These are phyloP conservation scores for Zeus faber DNA, from an alignment of 2,113 vertebrate genomes.

Conservation along the genomic window DNA sequence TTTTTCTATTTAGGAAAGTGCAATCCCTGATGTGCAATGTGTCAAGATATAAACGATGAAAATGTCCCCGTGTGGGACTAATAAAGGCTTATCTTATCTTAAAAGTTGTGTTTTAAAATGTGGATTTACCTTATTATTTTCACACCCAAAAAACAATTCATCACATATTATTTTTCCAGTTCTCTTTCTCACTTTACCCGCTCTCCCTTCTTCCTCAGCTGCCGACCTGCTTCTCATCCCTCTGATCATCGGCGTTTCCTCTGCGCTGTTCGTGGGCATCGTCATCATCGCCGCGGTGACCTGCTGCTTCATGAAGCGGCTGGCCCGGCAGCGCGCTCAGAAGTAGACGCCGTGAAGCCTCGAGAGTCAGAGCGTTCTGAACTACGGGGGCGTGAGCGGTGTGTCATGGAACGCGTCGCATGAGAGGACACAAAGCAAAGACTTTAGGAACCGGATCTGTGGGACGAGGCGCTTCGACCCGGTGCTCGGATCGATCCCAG, in stretches of 20 bases:
- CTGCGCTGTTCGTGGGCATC: constrained; percentile 81
- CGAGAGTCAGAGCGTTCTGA: background rate
- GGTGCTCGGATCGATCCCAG: background rate
- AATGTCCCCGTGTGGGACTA: too few relatives aligned
- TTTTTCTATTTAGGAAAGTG: too few relatives aligned
- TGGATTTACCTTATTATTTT: too few relatives aligned
- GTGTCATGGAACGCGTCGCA: constrained; percentile 1
- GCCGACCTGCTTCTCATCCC: constrained; percentile 84
- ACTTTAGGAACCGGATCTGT: background rate
- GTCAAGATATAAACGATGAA: too few relatives aligned
- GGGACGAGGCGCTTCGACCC: background rate
- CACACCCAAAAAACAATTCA: too few relatives aligned
- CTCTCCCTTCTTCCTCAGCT: constrained; percentile 52
- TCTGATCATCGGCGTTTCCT: constrained; percentile 77
- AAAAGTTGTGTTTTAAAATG: too few relatives aligned
- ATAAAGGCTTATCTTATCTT: too few relatives aligned
- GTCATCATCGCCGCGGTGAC: constrained; percentile 81
- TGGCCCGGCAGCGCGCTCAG: constrained; percentile 65
- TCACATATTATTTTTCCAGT: too few relatives aligned
- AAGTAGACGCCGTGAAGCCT: constrained; percentile 47
- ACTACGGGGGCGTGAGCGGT: background rate
- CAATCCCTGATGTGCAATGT: too few relatives aligned
- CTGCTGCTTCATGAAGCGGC: constrained; percentile 86
- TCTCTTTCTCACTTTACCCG: background rate
- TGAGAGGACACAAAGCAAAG: constrained; percentile 4